A percentile compares a stretch with the other conserved stretches of the same genome.
These are phyloP conservation scores for Scaptomyza caliginosa DNA, from an alignment of 2,888 invertebrate species.

Conservation along the genomic window DNA sequence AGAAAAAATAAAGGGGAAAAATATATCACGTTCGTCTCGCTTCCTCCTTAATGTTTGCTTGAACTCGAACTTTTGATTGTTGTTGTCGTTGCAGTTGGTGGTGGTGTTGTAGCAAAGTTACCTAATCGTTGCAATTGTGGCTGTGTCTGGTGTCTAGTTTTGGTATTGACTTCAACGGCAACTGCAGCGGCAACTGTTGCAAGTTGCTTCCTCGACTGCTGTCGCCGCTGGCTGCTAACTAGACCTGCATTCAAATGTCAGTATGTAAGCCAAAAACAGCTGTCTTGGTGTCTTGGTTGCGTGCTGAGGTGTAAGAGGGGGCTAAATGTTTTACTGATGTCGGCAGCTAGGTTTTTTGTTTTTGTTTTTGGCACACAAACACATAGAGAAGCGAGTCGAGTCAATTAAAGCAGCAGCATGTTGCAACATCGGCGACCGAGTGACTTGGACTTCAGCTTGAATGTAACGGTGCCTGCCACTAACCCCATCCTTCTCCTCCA, in stretches of 20 bases:
- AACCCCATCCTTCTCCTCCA: not conserved
- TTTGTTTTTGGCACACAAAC: conserved; percentile 67
- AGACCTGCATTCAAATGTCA: conserved; percentile 20
- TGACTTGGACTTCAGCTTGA: conserved; percentile 67
- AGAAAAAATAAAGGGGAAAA: not conserved
- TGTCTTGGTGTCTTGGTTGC: conserved; percentile 6
- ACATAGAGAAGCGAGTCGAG: conserved; percentile 51
- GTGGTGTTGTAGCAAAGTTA: conserved; percentile 45
- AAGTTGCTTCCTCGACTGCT: conserved; percentile 61
- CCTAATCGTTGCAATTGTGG: conserved; percentile 62
- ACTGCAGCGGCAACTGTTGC: conserved; percentile 46
- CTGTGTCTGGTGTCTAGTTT: conserved; percentile 47
- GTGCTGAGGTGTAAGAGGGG: conserved; percentile 1
- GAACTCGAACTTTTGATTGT: conserved; percentile 81
- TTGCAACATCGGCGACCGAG: conserved; percentile 75
- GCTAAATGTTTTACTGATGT: conserved; percentile 29
- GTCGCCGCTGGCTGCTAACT: conserved; percentile 50
- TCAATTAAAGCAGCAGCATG: conserved; percentile 73
- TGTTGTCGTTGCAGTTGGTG: conserved; percentile 3
- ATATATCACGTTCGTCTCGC: conserved; percentile 2
- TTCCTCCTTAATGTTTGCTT: conserved; percentile 63
- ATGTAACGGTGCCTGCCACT: conserved; percentile 13
- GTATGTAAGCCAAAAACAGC: conserved; percentile 28
- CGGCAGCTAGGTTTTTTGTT: conserved; percentile 23
- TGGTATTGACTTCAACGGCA: conserved; percentile 27